A percentile compares a stretch with the other conserved stretches of the same genome.
These are phyloP conservation scores for Aspidiotus rigidus DNA, from an alignment of 2,888 invertebrate genomes.

Conservation along the genomic window DNA sequence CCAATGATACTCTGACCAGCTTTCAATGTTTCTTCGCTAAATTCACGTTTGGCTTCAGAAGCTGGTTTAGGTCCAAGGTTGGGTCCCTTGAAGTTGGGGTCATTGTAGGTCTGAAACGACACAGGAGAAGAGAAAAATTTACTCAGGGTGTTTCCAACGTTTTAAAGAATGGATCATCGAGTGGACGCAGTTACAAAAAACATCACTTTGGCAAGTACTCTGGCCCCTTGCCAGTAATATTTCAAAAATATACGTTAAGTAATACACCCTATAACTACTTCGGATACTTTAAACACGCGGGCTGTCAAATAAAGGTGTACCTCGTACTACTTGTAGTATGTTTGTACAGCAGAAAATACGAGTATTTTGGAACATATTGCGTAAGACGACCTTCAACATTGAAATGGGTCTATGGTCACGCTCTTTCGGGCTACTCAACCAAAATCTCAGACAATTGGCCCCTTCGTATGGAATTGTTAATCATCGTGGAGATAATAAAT, in stretches of 20 bases:
- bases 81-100: constrained; percentile 76
- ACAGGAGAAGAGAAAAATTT: background rate
- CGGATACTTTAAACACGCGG: constrained; percentile 9
- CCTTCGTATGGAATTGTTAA: no score
- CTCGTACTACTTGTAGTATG: no score
- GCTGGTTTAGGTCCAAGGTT: constrained; percentile 88
- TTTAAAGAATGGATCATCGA: background rate
- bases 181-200: constrained; percentile 18
- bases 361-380: no score
- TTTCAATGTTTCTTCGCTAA: constrained; percentile 80
- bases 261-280: constrained; percentile 16
- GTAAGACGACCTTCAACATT: no score
- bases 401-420: no score
- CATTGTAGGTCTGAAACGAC: constrained; percentile 63
- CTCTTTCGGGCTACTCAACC: no score
- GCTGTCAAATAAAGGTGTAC: no score
- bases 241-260: constrained; percentile 20
- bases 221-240: constrained; percentile 16
- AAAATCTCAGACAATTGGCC: no score
- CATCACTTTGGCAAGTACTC: constrained; percentile 22
- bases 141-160: constrained; percentile 4
- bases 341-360: no score
- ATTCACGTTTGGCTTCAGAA: constrained; percentile 88
- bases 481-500: no score
- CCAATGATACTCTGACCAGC: constrained; percentile 85